A percentile compares a stretch with the other conserved stretches of the same genome.
These are phyloP conservation scores for Charina bottae DNA, from an alignment of 2,113 vertebrate genomes.

Conservation along the genomic window DNA sequence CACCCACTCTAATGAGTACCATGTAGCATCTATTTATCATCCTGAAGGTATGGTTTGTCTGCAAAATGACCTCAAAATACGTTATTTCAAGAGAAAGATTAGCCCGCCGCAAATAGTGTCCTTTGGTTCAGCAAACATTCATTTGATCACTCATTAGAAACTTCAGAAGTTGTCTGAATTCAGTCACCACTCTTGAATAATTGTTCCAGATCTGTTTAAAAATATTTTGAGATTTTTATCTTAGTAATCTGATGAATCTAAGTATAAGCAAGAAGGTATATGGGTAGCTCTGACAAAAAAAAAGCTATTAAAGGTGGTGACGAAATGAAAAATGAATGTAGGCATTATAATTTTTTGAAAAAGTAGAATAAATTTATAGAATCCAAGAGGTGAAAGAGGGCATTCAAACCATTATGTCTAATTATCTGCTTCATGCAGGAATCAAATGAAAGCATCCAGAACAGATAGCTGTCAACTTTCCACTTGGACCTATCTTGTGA, in stretches of 20 bases:
- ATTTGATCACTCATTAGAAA: conserved; percentile 22
- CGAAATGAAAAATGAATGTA: not conserved
- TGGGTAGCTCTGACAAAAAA: not conserved
- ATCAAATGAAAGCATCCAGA: not conserved
- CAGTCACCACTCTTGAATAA: not conserved
- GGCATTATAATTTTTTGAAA: not conserved
- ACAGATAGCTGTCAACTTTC: not conserved
- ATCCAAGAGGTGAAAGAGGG: not conserved
- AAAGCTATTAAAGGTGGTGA: not conserved
- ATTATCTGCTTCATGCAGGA: not conserved
- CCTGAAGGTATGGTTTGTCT: not conserved
- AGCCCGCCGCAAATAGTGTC: not conserved
- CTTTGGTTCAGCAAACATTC: conserved; percentile 14
- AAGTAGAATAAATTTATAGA: not conserved
- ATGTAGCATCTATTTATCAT: not conserved
- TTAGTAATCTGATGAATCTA: not conserved
- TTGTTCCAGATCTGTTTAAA: not conserved
- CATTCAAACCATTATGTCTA: not conserved
- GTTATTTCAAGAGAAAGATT: conserved; percentile 17
- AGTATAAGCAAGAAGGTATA: not conserved
- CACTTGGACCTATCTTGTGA: not conserved
- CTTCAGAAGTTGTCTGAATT: not conserved
- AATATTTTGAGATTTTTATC: not conserved
- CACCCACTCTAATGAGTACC: fast-evolving
- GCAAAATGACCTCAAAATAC: not conserved